Base-by-base conservation (phyloP, 2,888 invertebrate species). In the Andrena praecox region DNA sequence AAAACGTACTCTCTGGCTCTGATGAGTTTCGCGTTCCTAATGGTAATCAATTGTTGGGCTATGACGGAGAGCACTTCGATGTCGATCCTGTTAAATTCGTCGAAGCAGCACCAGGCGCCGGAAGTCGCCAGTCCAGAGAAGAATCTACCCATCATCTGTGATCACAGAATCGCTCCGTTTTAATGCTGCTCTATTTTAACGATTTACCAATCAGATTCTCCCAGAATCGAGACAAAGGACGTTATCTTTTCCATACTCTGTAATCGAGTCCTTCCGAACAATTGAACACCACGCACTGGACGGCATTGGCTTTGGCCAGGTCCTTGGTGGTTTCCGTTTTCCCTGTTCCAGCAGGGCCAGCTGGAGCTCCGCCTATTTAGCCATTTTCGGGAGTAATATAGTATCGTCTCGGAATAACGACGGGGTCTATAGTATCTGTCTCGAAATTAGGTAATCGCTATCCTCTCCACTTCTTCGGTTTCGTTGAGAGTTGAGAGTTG, bases 241-340 rank as follows among this genome's bases (percentile, higher is more conserved):
- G 12, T 31, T 27, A 48, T 27, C 7, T 42, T 10, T 59, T 77
- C 20, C 71, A 74, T 89, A 95, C 95, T 93, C 95, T 95, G 86
- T 94, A 95, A 89, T 95, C 95, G 16, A 95, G 92, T 75, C 97
- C 98, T 94, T 98, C 98, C 0, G 98, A 98, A 91, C 98, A 98
- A 94, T 98, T 98, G 92, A 98, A 98, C 0, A 98, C 98, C 0
- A 98, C 98, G 91, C 98, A 98, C 93, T 98, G 98, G 87, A 98
- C 97, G 4, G 98, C 98, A 48, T 98, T 93, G 0, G 98, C 96
- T 93, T 98, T 98, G 8, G 98, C 97, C 89, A 98, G 94, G 94
- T 98, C 98, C 92, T 98, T 98, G 0, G 98, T 98, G 0, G 98
- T 98, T 94, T 98, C 98, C 0, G 98, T 98, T 94, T 98, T 98